These are phyloP conservation scores for Tarsius wallacei DNA, from an alignment of 2,797 vertebrate species.

Conservation along the genomic window DNA sequence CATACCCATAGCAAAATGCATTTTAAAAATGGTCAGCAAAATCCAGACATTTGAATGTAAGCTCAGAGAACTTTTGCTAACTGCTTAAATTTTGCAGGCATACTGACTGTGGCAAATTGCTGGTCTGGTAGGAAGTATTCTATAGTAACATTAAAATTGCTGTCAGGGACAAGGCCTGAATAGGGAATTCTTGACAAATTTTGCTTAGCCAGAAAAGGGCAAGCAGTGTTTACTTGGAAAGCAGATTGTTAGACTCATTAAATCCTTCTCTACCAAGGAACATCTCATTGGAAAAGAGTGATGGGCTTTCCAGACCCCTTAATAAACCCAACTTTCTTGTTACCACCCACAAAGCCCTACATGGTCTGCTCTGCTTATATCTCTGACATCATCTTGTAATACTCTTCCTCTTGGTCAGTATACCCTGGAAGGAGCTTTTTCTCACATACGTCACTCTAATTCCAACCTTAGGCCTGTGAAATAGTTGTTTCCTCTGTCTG, in stretches of 20 bases:
- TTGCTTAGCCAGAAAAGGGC: slow-evolving; percentile 14
- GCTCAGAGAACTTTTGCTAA: slow-evolving; percentile 29
- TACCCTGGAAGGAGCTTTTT: not conserved
- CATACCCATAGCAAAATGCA: not conserved
- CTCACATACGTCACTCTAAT: not conserved
- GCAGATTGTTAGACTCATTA: not conserved
- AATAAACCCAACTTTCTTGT: not conserved
- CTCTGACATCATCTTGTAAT: not conserved
- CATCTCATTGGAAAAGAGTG: not conserved
- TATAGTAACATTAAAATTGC: not conserved
- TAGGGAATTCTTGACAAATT: not conserved
- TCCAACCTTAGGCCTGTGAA: not conserved
- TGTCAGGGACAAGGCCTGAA: not conserved
- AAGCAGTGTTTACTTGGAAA: not conserved
- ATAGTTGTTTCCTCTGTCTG: not conserved
- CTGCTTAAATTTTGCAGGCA: not conserved
- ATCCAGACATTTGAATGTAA: slow-evolving; percentile 20
- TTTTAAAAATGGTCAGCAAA: slow-evolving; percentile 60
- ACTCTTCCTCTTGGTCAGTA: not conserved
- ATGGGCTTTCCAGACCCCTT: not conserved
- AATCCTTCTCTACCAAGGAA: not conserved
- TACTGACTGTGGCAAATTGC: not conserved
- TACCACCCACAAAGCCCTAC: too few species aligned
- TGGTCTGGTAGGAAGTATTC: not conserved
- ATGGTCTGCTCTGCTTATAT: not conserved